Conservation (phyloP, 2,113 vertebrate genomes). For the Excalfactoria chinensis region DNA sequence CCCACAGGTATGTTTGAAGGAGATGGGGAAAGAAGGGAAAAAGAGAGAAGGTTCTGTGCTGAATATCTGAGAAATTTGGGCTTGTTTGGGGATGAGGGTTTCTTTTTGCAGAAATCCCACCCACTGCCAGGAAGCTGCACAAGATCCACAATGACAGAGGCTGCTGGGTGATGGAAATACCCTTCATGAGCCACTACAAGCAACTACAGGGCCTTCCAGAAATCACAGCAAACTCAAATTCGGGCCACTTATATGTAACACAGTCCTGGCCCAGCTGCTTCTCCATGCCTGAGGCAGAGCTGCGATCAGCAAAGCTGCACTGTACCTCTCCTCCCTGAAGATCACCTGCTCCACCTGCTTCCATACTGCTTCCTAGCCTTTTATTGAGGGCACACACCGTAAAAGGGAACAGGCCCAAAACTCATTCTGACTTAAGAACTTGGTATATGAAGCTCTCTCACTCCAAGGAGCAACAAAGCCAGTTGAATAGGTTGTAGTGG, state of each 20-base stretch:
- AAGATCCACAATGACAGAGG: not conserved
- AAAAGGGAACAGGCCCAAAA: not conserved
- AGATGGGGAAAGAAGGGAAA: slow-evolving; percentile 31
- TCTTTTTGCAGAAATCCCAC: slow-evolving; percentile 32
- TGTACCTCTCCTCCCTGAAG: not conserved
- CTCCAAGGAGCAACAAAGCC: not conserved
- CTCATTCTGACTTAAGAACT: not conserved
- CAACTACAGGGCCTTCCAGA: not conserved
- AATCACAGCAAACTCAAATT: slow-evolving; percentile 16
- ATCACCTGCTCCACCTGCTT: not conserved
- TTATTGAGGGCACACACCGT: not conserved
- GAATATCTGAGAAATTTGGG: slow-evolving; percentile 20
- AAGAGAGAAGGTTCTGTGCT: slow-evolving; percentile 66
- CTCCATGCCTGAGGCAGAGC: not conserved
- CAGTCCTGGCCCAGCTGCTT: not conserved
- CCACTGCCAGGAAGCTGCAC: not conserved
- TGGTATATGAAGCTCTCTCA: not conserved
- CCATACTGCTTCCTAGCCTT: not conserved
- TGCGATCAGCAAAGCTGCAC: not conserved
- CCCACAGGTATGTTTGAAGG: slow-evolving; percentile 74
- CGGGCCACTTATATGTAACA: not conserved
- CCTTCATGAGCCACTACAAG: not conserved
- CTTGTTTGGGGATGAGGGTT: slow-evolving; percentile 25
- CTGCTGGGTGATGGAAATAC: slow-evolving; percentile 16
- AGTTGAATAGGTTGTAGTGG: not conserved